Percentiles rank a stretch among this genome's conserved stretches.
These are phyloP conservation scores for Microtus ochrogaster DNA, from an alignment of 2,113 vertebrate species.

Conservation along the genomic window DNA sequence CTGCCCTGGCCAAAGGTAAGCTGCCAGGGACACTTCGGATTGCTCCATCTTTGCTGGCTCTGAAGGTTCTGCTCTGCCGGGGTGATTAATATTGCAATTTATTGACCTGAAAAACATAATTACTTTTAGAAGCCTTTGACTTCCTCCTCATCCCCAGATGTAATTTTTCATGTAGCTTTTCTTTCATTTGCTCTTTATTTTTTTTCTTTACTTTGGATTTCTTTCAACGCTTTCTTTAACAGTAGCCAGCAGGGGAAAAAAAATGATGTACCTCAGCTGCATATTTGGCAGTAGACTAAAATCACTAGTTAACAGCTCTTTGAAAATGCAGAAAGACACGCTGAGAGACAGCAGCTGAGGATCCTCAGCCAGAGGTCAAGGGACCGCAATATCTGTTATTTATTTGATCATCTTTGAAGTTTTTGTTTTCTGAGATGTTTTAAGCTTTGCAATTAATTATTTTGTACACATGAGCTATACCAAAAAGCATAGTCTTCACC, in stretches of 20 bases:
- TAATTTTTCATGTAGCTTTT: slow-evolving; percentile 92
- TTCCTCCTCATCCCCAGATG: slow-evolving; percentile 92
- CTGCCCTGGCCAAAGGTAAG: slow-evolving; percentile 92
- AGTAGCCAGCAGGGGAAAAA: slow-evolving; percentile 86
- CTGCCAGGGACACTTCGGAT: slow-evolving; percentile 85
- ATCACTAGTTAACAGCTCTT: slow-evolving; percentile 85
- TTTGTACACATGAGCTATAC: slow-evolving; percentile 71
- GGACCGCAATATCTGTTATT: slow-evolving; percentile 84
- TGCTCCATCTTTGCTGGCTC: slow-evolving; percentile 85
- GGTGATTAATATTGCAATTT: slow-evolving; percentile 92
- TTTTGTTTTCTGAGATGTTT: slow-evolving; percentile 77
- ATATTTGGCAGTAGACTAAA: slow-evolving; percentile 87
- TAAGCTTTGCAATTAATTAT: slow-evolving; percentile 76
- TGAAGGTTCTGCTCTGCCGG: slow-evolving; percentile 83
- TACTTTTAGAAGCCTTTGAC: slow-evolving; percentile 90
- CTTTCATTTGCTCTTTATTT: slow-evolving; percentile 87
- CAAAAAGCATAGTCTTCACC: slow-evolving; percentile 68
- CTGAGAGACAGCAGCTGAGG: slow-evolving; percentile 87
- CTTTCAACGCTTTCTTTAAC: slow-evolving; percentile 91
- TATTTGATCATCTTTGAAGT: slow-evolving; percentile 88
- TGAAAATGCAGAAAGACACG: slow-evolving; percentile 84
- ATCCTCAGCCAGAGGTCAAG: slow-evolving; percentile 86
- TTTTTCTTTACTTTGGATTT: slow-evolving; percentile 94
- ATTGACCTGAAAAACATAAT: slow-evolving; percentile 93
- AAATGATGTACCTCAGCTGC: slow-evolving; percentile 88